Conservation (phyloP, 2,797 vertebrate species). For the Phoebastria nigripes region DNA sequence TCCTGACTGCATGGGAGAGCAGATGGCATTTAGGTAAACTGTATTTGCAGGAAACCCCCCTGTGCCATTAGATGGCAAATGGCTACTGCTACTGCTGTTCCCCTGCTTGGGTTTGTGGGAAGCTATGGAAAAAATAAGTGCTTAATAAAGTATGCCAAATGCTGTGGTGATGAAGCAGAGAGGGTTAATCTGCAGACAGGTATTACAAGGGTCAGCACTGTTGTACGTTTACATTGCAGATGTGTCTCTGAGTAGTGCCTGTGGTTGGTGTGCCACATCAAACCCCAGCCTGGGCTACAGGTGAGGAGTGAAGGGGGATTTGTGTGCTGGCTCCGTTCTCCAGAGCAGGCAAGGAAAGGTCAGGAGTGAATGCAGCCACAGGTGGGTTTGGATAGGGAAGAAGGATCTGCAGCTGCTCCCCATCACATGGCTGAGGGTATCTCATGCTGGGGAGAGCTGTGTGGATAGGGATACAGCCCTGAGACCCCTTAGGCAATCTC, state of each 20-base stretch:
- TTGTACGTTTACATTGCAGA: background rate
- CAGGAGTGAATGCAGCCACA: background rate
- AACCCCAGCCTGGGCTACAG: background rate
- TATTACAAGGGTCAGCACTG: background rate
- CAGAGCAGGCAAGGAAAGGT: background rate
- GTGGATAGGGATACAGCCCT: background rate
- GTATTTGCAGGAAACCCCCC: conserved; percentile 11
- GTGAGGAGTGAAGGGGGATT: background rate
- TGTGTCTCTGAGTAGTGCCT: background rate
- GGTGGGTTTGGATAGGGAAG: background rate
- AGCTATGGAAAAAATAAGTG: background rate
- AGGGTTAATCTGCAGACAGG: background rate
- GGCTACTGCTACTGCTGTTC: background rate
- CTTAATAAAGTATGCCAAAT: background rate
- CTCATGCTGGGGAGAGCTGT: background rate
- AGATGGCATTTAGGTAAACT: conserved; percentile 52
- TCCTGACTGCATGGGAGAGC: conserved; percentile 16
- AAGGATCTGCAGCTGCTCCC: background rate
- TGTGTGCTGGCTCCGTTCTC: background rate
- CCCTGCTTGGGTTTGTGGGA: background rate
- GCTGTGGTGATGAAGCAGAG: background rate
- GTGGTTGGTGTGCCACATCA: background rate
- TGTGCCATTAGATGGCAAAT: conserved; percentile 42
- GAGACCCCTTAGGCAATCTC: background rate
- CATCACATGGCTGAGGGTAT: background rate